Evolutionary conservation across 2,797 vertebrate genomes (phyloP).

Genomic region (Oreochromis grahami): DNA sequence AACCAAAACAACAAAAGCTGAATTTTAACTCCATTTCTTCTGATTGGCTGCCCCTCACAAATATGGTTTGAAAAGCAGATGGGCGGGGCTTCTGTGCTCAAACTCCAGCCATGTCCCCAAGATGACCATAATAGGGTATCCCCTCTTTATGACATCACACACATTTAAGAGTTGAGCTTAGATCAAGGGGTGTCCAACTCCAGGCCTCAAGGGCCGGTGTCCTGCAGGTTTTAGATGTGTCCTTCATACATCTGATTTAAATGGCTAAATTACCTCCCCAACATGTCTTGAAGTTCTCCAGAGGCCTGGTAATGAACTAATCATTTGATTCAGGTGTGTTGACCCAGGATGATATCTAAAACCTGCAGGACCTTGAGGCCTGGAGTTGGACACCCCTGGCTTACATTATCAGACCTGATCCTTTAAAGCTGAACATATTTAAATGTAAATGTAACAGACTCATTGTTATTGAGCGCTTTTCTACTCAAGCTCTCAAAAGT

Average conservation of each 20-base stretch:
- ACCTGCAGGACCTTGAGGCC: not conserved
- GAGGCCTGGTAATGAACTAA: fast-evolving
- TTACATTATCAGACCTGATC: not conserved
- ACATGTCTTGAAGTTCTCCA: not conserved
- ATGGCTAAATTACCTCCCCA: not conserved
- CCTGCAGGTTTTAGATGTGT: not conserved
- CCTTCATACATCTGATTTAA: not conserved
- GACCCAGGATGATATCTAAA: not conserved
- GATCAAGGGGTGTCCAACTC: fast-evolving
- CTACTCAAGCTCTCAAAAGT: not conserved
- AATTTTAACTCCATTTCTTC: not conserved
- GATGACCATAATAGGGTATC: fast-evolving
- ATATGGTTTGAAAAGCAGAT: not conserved
- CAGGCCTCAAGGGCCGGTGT: not conserved
- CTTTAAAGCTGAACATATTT: not conserved
- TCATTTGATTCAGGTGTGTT: not conserved
- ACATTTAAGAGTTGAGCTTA: not conserved
- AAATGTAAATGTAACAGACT: not conserved
- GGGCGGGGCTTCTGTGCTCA: fast-evolving
- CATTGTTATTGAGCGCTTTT: not conserved
- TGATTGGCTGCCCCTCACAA: not conserved
- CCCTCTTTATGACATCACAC: not conserved
- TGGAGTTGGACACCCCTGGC: not conserved
- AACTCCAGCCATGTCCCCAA: too few species aligned
- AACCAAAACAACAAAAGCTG: not conserved